Evolutionary conservation across 2,797 vertebrate genomes (phyloP), one percentile per base, ranked within the genome.

Genomic region (Enteromius paludinosus): DNA sequence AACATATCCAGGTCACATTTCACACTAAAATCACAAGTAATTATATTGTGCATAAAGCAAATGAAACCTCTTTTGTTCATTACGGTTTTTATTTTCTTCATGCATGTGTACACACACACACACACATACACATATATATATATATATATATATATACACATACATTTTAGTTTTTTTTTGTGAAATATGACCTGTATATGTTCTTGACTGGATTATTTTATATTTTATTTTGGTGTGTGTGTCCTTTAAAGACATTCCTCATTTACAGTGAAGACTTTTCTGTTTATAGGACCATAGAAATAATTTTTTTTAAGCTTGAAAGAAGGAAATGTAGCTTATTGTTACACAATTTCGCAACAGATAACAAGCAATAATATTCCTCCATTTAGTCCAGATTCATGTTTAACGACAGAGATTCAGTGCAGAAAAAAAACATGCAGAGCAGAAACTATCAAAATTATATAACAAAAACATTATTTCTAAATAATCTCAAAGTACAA

Each of bases 301-400:
- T 33, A 1, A n/a, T 62, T 17, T 28, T 20, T 49, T 28, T 15
- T 49, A 20, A 54, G 64, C 62, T 38, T 78, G n/a, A 62, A 78
- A 43, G 52, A 80, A 35, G 52, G 12, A 79, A 52, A 73, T 65
- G 49, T 70, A 69, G 81, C 78, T 68, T 28, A 78, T 49, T 76
- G 81, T 78, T 79, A 69, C 78, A 66, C 25, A 20, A 23, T 28
- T 47, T 45, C 33, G 73, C 81, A 84, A 79, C 87, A 28, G 45
- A 30, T 59, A 70, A 88, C 86, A 84, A 88, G 86, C 86, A 82
- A 61, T 82, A 83, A 69, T 54, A 74, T 82, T 70, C 66, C 65
- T 69, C 35, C 49, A 0, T 35, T 47, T 23, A 78, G 28, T 38
- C 20, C 25, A 41, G 73, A 76, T 33, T 33, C 41, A 47, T 33